These are phyloP conservation scores for Patagioenas fasciata DNA, from an alignment of 2,113 vertebrate genomes.

Conservation along the genomic window DNA sequence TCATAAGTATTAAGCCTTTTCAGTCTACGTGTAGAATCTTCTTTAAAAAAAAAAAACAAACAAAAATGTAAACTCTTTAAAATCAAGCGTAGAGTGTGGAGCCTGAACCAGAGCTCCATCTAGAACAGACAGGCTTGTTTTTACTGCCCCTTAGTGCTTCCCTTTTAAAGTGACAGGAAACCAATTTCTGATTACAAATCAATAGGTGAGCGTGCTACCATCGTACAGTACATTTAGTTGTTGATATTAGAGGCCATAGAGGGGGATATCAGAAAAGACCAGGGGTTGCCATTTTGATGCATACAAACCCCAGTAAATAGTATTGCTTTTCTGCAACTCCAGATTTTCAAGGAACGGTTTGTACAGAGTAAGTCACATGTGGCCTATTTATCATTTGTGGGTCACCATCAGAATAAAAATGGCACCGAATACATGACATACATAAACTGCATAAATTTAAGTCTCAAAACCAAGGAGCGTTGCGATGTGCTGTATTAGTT, in stretches of 20 bases:
- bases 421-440: background rate
- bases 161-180: conserved; percentile 79
- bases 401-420: background rate
- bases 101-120: conserved; percentile 40
- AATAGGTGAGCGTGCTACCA: conserved; percentile 51
- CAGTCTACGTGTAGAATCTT: background rate
- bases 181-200: conserved; percentile 77
- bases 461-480: background rate
- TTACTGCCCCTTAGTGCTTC: conserved; percentile 76
- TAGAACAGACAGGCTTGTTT: conserved; percentile 70
- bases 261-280: background rate
- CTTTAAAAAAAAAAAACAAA: background rate
- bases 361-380: background rate
- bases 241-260: background rate
- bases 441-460: background rate
- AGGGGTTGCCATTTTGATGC: background rate
- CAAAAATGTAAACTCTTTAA: background rate
- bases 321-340: background rate
- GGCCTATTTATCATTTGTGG: background rate
- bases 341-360: background rate
- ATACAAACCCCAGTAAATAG: background rate
- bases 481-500: background rate
- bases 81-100: background rate
- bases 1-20: background rate
- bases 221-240: background rate